A percentile compares a stretch with the other conserved stretches of the same genome.
Evolutionary conservation across 2,797 vertebrate genomes (phyloP).

Genomic region (Zonotrichia albicollis): DNA sequence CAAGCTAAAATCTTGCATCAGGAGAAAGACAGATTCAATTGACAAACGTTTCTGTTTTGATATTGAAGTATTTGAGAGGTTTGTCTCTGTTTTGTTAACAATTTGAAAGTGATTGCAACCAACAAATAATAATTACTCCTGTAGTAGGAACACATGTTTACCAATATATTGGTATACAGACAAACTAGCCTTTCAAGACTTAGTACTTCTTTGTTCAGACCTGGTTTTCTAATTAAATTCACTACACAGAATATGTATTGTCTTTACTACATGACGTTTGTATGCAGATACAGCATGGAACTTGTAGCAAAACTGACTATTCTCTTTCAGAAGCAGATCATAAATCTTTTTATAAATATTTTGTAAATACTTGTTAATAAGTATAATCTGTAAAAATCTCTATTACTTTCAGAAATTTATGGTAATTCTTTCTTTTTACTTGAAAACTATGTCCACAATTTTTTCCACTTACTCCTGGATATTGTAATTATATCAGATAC

Average conservation of each 20-base stretch:
- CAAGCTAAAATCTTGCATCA: constrained; percentile 92
- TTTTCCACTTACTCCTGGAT: background rate
- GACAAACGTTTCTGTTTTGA: constrained; percentile 99
- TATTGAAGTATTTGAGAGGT: constrained; percentile 98
- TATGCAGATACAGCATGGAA: background rate
- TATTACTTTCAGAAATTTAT: background rate
- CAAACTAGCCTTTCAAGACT: background rate
- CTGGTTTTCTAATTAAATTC: background rate
- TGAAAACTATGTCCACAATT: background rate
- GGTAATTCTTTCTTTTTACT: background rate
- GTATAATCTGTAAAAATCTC: background rate
- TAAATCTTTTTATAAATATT: background rate
- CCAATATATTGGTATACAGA: background rate
- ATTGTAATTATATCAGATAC: background rate
- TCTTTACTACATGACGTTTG: background rate
- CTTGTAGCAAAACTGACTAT: background rate
- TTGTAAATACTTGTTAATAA: background rate
- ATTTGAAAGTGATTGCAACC: background rate
- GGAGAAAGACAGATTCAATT: constrained; percentile 96
- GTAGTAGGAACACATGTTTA: background rate
- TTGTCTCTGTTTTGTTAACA: constrained; percentile 48
- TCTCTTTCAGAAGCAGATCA: background rate
- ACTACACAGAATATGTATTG: background rate
- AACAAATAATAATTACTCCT: background rate
- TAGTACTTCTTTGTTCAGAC: background rate